Evolutionary conservation across 2,797 vertebrate genomes (phyloP).

Genomic region (Myripristis jacobus): DNA sequence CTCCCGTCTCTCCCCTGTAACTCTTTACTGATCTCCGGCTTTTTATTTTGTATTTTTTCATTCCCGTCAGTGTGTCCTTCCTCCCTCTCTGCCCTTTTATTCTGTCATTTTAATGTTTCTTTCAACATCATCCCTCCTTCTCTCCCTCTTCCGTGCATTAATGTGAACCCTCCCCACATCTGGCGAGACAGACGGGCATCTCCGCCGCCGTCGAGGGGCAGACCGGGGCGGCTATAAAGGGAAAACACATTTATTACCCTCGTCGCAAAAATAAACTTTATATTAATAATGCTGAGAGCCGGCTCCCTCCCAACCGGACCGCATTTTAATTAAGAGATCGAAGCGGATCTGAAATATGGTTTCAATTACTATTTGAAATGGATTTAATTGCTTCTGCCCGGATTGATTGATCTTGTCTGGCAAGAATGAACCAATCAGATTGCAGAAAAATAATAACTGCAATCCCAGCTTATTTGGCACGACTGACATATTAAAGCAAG

Average conservation of each 20-base stretch:
- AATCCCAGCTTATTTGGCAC: background rate
- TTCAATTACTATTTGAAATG: constrained; percentile 40
- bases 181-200: constrained; percentile 44
- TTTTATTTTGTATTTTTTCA: constrained; percentile 39
- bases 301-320: constrained; percentile 15
- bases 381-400: background rate
- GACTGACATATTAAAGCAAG: background rate
- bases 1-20: constrained; percentile 14
- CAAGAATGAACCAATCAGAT: background rate
- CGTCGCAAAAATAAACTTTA: constrained; percentile 27
- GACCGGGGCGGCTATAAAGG: constrained; percentile 33
- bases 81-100: constrained; percentile 35
- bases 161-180: constrained; percentile 59
- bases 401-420: background rate
- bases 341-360: constrained; percentile 35
- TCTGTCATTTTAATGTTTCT: constrained; percentile 33
- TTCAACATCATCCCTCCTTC: constrained; percentile 30
- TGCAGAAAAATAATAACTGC: background rate
- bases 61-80: constrained; percentile 61
- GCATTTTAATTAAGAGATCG: constrained; percentile 43
- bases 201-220: constrained; percentile 18
- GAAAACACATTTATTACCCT: constrained; percentile 53
- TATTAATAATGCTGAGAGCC: too few relatives aligned
- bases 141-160: constrained; percentile 50
- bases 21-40: too few relatives aligned